Percentiles rank a stretch among this genome's conserved stretches.
These are phyloP conservation scores for Salminus brasiliensis DNA, from an alignment of 2,113 vertebrate species.

Conservation along the genomic window DNA sequence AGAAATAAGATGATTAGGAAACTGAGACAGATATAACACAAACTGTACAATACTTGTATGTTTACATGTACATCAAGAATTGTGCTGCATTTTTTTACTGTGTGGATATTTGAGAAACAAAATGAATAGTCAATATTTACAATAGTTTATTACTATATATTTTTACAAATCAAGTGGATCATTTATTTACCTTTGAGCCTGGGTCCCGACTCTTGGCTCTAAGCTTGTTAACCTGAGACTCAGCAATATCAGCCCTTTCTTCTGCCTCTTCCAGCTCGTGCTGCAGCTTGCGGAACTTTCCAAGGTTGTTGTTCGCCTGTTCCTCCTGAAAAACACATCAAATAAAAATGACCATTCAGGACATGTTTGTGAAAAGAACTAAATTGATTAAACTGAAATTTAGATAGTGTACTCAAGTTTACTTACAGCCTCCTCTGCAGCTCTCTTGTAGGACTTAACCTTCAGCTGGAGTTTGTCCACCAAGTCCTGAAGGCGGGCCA, in stretches of 20 bases:
- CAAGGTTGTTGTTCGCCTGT: conserved; percentile 57
- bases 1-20: neutral
- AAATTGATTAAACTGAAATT: neutral
- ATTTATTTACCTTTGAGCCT: conserved; percentile 50
- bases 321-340: conserved; percentile 51
- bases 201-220: conserved; percentile 58
- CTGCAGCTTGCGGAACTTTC: conserved; percentile 64
- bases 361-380: neutral
- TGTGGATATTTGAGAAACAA: neutral
- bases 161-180: neutral
- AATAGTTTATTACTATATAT: too few relatives aligned
- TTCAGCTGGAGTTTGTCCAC: conserved; percentile 81
- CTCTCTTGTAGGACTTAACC: conserved; percentile 79
- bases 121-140: too few relatives aligned
- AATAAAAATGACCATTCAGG: conserved; percentile 4
- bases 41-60: neutral
- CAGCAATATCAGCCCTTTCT: conserved; percentile 62
- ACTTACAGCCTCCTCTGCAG: conserved; percentile 71
- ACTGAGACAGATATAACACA: neutral
- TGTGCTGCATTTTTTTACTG: neutral
- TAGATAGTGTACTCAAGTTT: neutral
- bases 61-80: neutral
- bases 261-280: conserved; percentile 64
- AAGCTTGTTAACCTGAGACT: conserved; percentile 63
- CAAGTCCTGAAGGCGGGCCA: conserved; percentile 75